phyloP scores from a whole-genome alignment of 1,140 invertebrate genomes.

The Triops longicaudatus region DNA sequence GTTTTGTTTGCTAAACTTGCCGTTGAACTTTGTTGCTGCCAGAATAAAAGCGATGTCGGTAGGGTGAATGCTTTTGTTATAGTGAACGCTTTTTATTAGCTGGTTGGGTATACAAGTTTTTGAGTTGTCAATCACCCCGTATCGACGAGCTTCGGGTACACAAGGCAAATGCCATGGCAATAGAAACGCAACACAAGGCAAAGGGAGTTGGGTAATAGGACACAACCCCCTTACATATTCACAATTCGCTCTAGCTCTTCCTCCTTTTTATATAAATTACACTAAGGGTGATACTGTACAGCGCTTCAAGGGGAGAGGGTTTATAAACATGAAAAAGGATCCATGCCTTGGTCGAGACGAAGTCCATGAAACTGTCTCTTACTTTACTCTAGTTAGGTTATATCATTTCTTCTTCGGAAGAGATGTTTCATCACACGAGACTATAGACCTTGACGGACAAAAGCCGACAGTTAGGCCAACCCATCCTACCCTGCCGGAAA shows the following conservation, averaged over 20 bases:
- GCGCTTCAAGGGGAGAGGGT: not conserved
- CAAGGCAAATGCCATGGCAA: constrained; percentile 10
- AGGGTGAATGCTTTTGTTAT: not conserved
- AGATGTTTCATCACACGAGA: not conserved
- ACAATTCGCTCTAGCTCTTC: not conserved
- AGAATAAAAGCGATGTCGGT: not conserved
- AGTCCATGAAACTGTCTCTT: not conserved
- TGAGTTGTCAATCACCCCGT: not conserved
- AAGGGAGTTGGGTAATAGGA: not conserved
- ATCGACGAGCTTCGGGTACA: not conserved
- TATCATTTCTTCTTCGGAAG: not conserved
- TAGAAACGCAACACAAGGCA: constrained; percentile 14
- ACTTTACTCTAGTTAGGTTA: not conserved
- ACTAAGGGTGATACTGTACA: not conserved
- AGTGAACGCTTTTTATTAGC: not conserved
- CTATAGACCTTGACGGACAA: not conserved
- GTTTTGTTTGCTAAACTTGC: not conserved
- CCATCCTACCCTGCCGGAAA: not conserved
- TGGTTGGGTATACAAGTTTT: not conserved
- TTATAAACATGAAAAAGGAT: constrained; percentile 13
- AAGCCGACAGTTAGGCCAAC: not conserved
- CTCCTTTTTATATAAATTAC: not conserved
- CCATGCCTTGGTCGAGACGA: not conserved
- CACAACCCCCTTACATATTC: not conserved
- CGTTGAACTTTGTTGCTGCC: not conserved